Evolutionary conservation across 2,888 invertebrate species (phyloP), one percentile per base, ranked within the genome.

Genomic region (Hirtodrosophila trivittata): DNA sequence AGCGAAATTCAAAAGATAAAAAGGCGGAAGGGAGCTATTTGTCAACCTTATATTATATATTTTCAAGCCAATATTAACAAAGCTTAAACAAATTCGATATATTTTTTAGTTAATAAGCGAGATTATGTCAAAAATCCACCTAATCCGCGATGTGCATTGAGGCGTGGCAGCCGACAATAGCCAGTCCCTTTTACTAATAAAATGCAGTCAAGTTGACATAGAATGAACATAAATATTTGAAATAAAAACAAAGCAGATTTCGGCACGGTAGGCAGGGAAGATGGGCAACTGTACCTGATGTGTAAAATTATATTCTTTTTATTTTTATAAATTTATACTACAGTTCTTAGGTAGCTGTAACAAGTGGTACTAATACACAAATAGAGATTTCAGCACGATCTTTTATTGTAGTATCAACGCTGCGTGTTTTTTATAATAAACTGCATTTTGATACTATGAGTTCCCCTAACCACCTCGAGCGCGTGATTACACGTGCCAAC

Each of bases 231-330:
- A 82, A 78, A 82, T 82, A 78, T 82, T 69, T 65, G 49, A 37
- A 18, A 55, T 54, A 52, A 71, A 75, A 70, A 69, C 51, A 57
- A n/a, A n/a, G n/a, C n/a, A n/a, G n/a, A n/a, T n/a, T n/a, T n/a
- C n/a, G n/a, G n/a, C n/a, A n/a, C n/a, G n/a, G n/a, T n/a, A n/a
- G 62, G 60, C 59, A 21, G 60, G 45, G 16, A 12, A 14, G 21
- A n/a, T 50, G 43, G 38, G 32, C 43, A 41, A 35, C n/a, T 42
- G 51, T 33, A 55, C 49, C 74, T 67, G 64, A 47, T 70, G 64
- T 47, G 64, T 77, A 70, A 66, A 75, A 75, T 74, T 74, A 70
- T n/a, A n/a, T n/a, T n/a, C n/a, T n/a, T n/a, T n/a, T n/a, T n/a
- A n/a, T n/a, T n/a, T n/a, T n/a, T n/a, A n/a, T n/a, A n/a, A n/a